Evolutionary conservation across 2,888 invertebrate genomes (phyloP).

Genomic region (Boloria selene): DNA sequence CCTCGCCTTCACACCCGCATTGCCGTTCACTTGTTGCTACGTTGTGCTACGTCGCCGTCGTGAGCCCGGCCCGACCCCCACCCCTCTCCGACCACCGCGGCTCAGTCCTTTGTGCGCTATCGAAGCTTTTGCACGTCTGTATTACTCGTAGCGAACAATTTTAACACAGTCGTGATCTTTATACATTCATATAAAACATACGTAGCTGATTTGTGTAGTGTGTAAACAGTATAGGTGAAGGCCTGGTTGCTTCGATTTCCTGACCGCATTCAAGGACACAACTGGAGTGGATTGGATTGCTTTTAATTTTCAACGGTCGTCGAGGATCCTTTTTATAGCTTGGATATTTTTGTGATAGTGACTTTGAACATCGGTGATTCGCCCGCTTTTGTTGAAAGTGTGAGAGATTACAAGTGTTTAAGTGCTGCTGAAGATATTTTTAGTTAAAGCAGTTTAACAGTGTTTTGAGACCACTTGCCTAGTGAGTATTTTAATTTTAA

Average conservation of each 20-base stretch:
- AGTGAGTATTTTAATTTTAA: conserved; percentile 34
- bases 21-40: conserved; percentile 80
- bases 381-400: conserved; percentile 30
- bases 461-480: conserved; percentile 28
- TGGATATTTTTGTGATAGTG: conserved; percentile 43
- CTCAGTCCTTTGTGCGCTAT: conserved; percentile 81
- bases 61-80: conserved; percentile 60
- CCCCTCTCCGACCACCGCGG: conserved; percentile 58
- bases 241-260: conserved; percentile 55
- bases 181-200: conserved; percentile 46
- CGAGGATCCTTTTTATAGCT: conserved; percentile 44
- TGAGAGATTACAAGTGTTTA: conserved; percentile 33
- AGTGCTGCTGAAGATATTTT: conserved; percentile 36
- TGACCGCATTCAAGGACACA: conserved; percentile 64
- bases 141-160: conserved; percentile 56
- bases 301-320: conserved; percentile 47
- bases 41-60: conserved; percentile 61
- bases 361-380: conserved; percentile 47
- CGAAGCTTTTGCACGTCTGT: conserved; percentile 68
- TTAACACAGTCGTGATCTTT: conserved; percentile 62
- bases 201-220: conserved; percentile 60
- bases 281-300: conserved; percentile 43
- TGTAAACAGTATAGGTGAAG: conserved; percentile 59
- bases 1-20: conserved; percentile 60
- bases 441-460: conserved; percentile 22